Percentiles rank a stretch among this genome's conserved stretches.
phyloP scores from a whole-genome alignment of 2,113 vertebrate genomes.

The Delphinus delphis region DNA sequence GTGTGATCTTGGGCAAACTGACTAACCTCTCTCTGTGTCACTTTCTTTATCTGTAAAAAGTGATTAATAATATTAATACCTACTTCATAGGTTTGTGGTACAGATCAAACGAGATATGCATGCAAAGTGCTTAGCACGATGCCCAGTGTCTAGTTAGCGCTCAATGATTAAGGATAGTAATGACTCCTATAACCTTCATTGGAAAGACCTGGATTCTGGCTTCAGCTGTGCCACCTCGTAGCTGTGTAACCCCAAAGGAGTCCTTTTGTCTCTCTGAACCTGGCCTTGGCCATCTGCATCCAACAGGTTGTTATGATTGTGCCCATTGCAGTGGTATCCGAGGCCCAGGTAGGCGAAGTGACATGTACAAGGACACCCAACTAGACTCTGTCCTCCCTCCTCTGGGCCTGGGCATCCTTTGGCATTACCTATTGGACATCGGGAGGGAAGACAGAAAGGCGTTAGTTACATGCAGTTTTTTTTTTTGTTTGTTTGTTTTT shows the following conservation, averaged over 20 bases:
- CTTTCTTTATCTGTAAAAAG: not conserved
- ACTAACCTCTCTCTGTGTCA: not conserved
- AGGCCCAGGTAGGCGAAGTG: not conserved
- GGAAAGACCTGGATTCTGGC: not conserved
- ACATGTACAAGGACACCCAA: fast-evolving
- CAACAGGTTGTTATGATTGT: not conserved
- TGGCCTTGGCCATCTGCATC: not conserved
- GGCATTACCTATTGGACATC: not conserved
- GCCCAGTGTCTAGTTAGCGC: not conserved
- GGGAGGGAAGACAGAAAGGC: not conserved
- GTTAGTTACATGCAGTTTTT: not conserved
- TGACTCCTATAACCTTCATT: not conserved
- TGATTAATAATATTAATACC: not conserved
- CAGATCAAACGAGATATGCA: not conserved
- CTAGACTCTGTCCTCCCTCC: not conserved
- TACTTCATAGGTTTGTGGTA: not conserved
- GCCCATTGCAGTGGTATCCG: not conserved
- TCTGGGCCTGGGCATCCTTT: not conserved
- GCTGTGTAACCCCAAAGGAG: not conserved
- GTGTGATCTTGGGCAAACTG: not conserved
- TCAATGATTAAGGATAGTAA: fast-evolving
- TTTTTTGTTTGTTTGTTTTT: no score
- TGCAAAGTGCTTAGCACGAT: not conserved
- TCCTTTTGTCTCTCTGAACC: not conserved
- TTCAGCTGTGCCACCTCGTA: not conserved